phyloP scores from a whole-genome alignment of 2,888 invertebrate species.

The Timema podura region DNA sequence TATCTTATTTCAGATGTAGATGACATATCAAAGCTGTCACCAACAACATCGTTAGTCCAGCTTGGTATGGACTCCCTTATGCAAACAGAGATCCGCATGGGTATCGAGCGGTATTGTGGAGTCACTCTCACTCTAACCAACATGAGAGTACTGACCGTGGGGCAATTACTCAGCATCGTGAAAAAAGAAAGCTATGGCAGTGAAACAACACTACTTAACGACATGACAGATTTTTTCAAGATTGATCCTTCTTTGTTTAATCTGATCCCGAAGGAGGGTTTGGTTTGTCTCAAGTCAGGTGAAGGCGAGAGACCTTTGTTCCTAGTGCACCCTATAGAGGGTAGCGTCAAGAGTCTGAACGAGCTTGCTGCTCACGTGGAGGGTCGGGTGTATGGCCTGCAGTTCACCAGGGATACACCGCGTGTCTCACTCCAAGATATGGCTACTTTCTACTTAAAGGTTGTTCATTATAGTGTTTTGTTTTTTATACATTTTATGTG shows the following conservation, averaged over 20 bases:
- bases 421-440: background rate
- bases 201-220: background rate
- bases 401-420: conserved; percentile 1
- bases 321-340: conserved; percentile 7
- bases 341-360: conserved; percentile 10
- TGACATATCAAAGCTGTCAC: conserved; percentile 73
- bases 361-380: background rate
- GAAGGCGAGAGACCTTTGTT: background rate
- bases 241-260: too few species aligned
- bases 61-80: conserved; percentile 97
- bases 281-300: too few species aligned
- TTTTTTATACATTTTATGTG: too few species aligned
- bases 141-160: conserved; percentile 79
- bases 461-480: too few species aligned
- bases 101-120: conserved; percentile 87
- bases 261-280: too few species aligned
- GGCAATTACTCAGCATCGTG: too few species aligned
- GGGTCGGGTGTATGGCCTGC: background rate
- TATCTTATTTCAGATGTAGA: conserved; percentile 81
- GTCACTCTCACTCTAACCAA: conserved; percentile 85
- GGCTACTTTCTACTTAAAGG: background rate
- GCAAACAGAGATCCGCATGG: conserved; percentile 98
- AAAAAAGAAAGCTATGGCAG: too few species aligned
- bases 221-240: background rate
- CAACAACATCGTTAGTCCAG: conserved; percentile 78